A percentile compares a stretch with the other conserved stretches of the same genome.
Evolutionary conservation across 1,140 invertebrate species (phyloP).

Genomic region (Cydia amplana): DNA sequence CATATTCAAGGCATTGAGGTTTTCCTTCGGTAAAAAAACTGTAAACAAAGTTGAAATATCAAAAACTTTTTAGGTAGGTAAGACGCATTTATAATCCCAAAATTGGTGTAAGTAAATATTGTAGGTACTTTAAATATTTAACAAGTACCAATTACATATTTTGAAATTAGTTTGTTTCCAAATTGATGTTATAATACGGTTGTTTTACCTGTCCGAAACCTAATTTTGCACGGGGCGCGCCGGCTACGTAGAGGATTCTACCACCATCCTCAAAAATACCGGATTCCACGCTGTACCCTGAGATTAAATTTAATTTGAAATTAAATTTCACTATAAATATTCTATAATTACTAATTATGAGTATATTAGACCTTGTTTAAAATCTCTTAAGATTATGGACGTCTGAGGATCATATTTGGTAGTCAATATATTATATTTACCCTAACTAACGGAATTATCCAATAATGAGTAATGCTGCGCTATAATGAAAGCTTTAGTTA

Average conservation of each 20-base stretch:
- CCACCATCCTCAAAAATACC: slow-evolving; percentile 75
- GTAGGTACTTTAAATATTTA: too few species aligned
- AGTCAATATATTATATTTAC: too few species aligned
- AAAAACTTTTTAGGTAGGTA: too few species aligned
- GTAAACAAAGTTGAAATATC: too few species aligned
- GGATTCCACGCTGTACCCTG: slow-evolving; percentile 82
- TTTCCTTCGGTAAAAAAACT: too few species aligned
- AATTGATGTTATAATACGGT: too few species aligned
- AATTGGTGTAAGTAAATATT: too few species aligned
- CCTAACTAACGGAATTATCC: too few species aligned
- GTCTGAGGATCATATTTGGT: too few species aligned
- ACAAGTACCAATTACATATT: background rate
- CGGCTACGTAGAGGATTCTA: slow-evolving; percentile 73
- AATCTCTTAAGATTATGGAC: background rate
- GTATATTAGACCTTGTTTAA: background rate
- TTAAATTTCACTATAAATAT: slow-evolving; percentile 22
- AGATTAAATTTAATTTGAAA: slow-evolving; percentile 40
- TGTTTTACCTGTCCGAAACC: slow-evolving; percentile 70
- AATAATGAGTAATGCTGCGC: too few species aligned
- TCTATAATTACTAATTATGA: background rate
- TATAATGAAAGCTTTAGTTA: background rate
- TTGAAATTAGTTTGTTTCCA: background rate
- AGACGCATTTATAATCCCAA: too few species aligned
- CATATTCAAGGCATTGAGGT: too few species aligned
- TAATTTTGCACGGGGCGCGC: slow-evolving; percentile 77